These are phyloP conservation scores for Paralvinella palmiformis DNA, from an alignment of 1,140 invertebrate species.

Conservation along the genomic window DNA sequence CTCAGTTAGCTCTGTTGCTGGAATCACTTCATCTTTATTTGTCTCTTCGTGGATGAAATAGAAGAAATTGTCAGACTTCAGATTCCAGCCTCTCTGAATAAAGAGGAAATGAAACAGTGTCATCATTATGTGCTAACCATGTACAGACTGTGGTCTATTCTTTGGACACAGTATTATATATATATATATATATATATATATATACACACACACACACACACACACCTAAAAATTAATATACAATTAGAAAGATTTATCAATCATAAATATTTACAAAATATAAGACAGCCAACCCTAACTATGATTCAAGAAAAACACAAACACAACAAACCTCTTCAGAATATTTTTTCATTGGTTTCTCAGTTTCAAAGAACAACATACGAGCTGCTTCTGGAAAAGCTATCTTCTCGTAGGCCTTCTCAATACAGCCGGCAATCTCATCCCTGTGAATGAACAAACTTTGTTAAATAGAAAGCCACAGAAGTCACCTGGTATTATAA, in stretches of 20 bases:
- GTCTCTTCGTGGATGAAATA: conserved; percentile 64
- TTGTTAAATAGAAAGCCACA: too few species aligned
- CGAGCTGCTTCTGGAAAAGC: conserved; percentile 78
- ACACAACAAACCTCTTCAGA: conserved; percentile 55
- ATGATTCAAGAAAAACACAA: neutral
- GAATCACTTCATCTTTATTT: conserved; percentile 73
- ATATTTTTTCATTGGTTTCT: conserved; percentile 67
- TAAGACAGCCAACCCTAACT: neutral
- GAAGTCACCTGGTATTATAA: too few species aligned
- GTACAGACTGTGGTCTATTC: conserved; percentile 8
- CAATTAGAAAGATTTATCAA: neutral
- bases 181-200: neutral
- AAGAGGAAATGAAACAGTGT: conserved; percentile 20
- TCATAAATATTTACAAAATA: neutral
- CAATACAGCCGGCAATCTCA: conserved; percentile 93
- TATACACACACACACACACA: neutral
- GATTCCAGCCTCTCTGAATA: conserved; percentile 64
- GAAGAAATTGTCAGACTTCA: conserved; percentile 73
- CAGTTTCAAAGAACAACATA: conserved; percentile 77
- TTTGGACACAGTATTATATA: neutral
- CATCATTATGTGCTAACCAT: too few species aligned
- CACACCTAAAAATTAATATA: neutral
- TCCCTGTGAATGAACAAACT: conserved; percentile 51
- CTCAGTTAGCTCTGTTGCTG: conserved; percentile 79
- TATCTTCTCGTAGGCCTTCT: conserved; percentile 91